Evolutionary conservation across 2,888 invertebrate genomes (phyloP).

Genomic region (Temnothorax rugatulus): DNA sequence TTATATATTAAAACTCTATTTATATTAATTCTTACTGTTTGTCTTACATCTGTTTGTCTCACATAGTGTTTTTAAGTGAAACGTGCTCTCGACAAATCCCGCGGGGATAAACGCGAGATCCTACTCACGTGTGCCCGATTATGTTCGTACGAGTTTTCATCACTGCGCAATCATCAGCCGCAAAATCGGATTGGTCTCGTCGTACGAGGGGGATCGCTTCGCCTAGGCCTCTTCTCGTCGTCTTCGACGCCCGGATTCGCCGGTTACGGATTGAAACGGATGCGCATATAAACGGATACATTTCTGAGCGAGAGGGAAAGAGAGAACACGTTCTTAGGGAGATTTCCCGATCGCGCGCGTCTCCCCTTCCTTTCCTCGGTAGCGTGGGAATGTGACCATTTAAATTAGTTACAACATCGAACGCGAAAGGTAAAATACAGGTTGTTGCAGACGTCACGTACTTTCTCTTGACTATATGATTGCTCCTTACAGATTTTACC

Average conservation of each 20-base stretch:
- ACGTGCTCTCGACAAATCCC: constrained; percentile 4
- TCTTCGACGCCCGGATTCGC: constrained; percentile 24
- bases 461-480: constrained; percentile 9
- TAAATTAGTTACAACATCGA: constrained; percentile 45
- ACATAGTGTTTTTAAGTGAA: background rate
- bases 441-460: background rate
- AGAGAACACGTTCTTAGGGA: constrained; percentile 25
- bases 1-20: background rate
- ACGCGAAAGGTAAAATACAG: constrained; percentile 29
- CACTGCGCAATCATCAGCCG: constrained; percentile 39
- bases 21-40: background rate
- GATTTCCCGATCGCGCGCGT: constrained; percentile 39
- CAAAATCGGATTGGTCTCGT: constrained; percentile 54
- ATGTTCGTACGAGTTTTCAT: constrained; percentile 26
- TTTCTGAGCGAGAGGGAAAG: constrained; percentile 9
- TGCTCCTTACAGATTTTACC: background rate
- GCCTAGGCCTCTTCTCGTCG: constrained; percentile 56
- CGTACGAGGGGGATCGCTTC: constrained; percentile 59
- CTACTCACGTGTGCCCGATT: constrained; percentile 10
- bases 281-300: constrained; percentile 58
- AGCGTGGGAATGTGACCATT: constrained; percentile 51
- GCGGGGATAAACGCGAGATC: constrained; percentile 19
- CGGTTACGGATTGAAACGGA: constrained; percentile 54
- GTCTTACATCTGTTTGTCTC: background rate
- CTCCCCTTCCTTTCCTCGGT: background rate